A percentile compares a stretch with the other conserved stretches of the same genome.
phyloP scores from a whole-genome alignment of 1,140 invertebrate species.

The Drosophila varians region DNA sequence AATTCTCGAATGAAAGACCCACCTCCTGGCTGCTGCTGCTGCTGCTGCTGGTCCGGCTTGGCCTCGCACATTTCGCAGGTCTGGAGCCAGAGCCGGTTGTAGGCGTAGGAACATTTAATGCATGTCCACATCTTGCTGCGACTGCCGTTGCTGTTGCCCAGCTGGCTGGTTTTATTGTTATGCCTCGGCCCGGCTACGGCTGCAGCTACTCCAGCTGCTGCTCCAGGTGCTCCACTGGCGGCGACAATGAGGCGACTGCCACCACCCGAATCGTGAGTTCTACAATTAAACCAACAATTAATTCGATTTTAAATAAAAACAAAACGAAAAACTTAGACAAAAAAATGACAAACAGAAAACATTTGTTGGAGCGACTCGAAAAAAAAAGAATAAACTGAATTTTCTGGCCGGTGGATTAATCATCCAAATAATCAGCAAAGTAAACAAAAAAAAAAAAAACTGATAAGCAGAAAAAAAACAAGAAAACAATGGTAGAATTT shows the following conservation, averaged over 20 bases:
- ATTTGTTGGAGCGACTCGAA: not conserved
- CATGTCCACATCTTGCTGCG: constrained; percentile 92
- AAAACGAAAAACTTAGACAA: not conserved
- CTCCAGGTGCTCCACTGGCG: not conserved
- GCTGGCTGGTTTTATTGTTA: constrained; percentile 68
- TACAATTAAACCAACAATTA: constrained; percentile 8
- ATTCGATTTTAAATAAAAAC: not conserved
- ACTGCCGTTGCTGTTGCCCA: constrained; percentile 51
- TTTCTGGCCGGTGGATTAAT: not conserved
- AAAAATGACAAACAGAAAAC: not conserved
- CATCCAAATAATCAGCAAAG: constrained; percentile 3
- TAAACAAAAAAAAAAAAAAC: not conserved
- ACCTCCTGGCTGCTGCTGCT: constrained; percentile 59
- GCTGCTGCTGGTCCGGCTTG: constrained; percentile 85
- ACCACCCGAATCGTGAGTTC: constrained; percentile 48
- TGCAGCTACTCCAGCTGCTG: not conserved
- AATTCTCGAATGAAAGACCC: not conserved
- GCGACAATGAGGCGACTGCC: constrained; percentile 19
- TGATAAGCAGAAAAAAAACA: constrained; percentile 1
- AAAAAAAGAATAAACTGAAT: not conserved
- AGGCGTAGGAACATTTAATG: constrained; percentile 93
- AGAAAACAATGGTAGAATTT: constrained; percentile 2
- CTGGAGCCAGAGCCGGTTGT: constrained; percentile 91
- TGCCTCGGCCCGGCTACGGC: constrained; percentile 20
- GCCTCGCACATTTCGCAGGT: constrained; percentile 92